Evolutionary conservation across 2,113 vertebrate genomes (phyloP), one percentile per base, ranked within the genome.

Genomic region (Ochotona curzoniae): DNA sequence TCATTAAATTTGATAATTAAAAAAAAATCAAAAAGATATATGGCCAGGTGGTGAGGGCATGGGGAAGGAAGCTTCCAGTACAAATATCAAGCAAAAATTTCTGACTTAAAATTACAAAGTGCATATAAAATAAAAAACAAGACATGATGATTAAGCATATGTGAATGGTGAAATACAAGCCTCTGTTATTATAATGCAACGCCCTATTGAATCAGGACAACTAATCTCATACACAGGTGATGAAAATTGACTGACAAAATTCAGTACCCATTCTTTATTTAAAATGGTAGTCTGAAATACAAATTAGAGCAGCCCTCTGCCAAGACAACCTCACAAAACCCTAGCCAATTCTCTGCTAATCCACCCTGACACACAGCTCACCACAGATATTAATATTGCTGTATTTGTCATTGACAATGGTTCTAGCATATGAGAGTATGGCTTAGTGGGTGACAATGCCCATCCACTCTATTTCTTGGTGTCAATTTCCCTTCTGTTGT

Each of bases 41-140:
- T 0, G 20, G 6, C 10, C 2, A 57, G 4, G 2, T 44, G 6
- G 38, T 44, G 18, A 15, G 28, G 5, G 18, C 8, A 8, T 3
- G 20, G 47, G 60, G 49, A 21, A 2, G 26, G 11, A 60, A 35
- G 18, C 21, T 76, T 17, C 51, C 61, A 32, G 76, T 15, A n/a
- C 51, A 57, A 71, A 60, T 44, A 61, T 23, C 10, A 71, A 93
- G 13, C 13, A 35, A 70, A 83, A 75, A 60, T 66, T 82, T 85
- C 11, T 17, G 78, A 28, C 4, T 73, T 47, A 71, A 60, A 73
- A 84, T 81, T 25, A 81, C 30, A 5, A n/a, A 78, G 13, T 23
- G 76, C n/a, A 70, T 74, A 38, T 54, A 57, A 83, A 64, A 10
- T 57, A 8, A 94, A 38, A 47, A 93, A 38, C 28, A 35, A 51